Evolutionary conservation across 2,113 vertebrate species (phyloP).

Genomic region (Gulo gulo): DNA sequence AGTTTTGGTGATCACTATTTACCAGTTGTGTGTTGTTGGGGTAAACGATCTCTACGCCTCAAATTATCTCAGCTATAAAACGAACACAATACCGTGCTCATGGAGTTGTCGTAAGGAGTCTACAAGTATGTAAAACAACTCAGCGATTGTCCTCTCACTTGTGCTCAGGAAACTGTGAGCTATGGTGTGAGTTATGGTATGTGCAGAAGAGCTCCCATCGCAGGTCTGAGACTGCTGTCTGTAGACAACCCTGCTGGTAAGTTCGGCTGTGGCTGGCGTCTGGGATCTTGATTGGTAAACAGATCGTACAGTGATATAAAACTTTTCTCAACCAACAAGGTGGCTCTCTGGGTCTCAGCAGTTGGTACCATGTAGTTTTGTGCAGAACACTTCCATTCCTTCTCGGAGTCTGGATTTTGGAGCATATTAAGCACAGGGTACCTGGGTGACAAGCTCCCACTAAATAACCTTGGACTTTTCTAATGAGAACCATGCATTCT

Average conservation of each 20-base stretch:
- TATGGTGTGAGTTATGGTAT: fast-evolving
- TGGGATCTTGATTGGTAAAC: not conserved
- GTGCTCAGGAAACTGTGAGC: no score
- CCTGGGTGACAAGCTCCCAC: fast-evolving
- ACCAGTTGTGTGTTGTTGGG: not conserved
- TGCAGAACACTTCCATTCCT: not conserved
- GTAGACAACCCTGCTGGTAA: not conserved
- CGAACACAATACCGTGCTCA: not conserved
- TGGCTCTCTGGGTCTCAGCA: not conserved
- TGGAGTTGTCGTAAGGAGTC: not conserved
- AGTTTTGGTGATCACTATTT: not conserved
- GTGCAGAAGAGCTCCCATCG: no score
- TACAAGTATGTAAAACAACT: not conserved
- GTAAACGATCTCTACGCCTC: not conserved
- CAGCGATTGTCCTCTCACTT: no score
- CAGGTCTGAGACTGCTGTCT: not conserved
- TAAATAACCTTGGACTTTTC: not conserved
- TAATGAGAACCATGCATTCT: not conserved
- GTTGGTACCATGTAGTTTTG: not conserved
- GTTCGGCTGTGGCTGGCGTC: no score
- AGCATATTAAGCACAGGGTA: not conserved
- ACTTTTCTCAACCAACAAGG: not conserved
- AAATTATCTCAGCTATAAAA: not conserved
- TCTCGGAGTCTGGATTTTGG: not conserved
- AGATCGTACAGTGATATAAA: not conserved